Percentiles rank a stretch among this genome's conserved stretches.
Conservation (phyloP, 2,888 invertebrate species). For the Heliothis peltigera region DNA sequence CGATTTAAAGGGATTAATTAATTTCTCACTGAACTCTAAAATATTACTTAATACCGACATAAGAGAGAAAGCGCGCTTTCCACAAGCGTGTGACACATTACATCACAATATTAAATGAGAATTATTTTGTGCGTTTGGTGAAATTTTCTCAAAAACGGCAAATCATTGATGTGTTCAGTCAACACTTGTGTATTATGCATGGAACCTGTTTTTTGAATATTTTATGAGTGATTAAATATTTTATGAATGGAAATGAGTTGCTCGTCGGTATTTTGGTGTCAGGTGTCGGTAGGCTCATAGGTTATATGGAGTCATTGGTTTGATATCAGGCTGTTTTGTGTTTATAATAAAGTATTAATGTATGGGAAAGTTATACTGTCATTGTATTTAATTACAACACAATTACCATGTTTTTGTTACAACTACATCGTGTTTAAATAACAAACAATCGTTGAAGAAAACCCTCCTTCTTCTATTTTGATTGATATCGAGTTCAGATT, state of each 20-base stretch:
- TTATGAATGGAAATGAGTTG: neutral
- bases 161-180: slow-evolving; percentile 47
- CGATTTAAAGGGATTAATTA: neutral
- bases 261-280: slow-evolving; percentile 4
- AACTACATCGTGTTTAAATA: too few relatives aligned
- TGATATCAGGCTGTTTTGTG: neutral
- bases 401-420: too few relatives aligned
- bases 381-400: too few relatives aligned
- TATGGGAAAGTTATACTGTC: too few relatives aligned
- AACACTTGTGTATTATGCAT: slow-evolving; percentile 21
- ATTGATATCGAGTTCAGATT: too few relatives aligned
- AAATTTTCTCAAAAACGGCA: slow-evolving; percentile 53
- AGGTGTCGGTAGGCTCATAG: slow-evolving; percentile 2
- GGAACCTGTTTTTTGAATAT: slow-evolving; percentile 18
- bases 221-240: slow-evolving; percentile 1
- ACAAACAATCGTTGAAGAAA: too few relatives aligned
- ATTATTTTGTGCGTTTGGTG: slow-evolving; percentile 55
- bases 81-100: slow-evolving; percentile 48
- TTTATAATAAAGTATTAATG: too few relatives aligned
- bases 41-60: slow-evolving; percentile 51
- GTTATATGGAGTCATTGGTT: neutral
- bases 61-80: slow-evolving; percentile 60
- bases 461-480: too few relatives aligned
- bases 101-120: slow-evolving; percentile 47
- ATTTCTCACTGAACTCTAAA: slow-evolving; percentile 31